Evolutionary conservation across 2,888 invertebrate genomes (phyloP), one percentile per base, ranked within the genome.

Genomic region (Octonoba sinensis): DNA sequence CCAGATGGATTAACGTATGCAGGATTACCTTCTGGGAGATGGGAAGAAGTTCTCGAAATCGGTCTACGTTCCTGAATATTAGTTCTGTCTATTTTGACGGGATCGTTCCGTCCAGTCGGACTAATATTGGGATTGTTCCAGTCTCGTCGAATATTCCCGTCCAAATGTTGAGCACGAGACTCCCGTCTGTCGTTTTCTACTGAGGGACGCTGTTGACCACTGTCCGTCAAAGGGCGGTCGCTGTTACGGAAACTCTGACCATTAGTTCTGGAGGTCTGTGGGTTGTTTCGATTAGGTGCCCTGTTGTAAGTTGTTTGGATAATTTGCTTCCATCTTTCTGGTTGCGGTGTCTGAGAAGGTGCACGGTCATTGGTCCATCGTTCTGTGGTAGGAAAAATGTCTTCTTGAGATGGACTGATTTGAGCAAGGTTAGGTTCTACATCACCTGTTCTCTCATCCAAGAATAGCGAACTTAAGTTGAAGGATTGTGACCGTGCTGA

Each of bases 381-480:
- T 3, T 67, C 67, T 16, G 76, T 72, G 36, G 36, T 11, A 36
- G 36, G n/a, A n/a, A n/a, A n/a, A n/a, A n/a, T n/a, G n/a, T n/a
- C n/a, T n/a, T n/a, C n/a, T n/a, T n/a, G n/a, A n/a, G n/a, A n/a
- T n/a, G n/a, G 36, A 36, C 36, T 36, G 6, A 36, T 8, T 27
- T 71, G 78, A 15, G 83, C 62, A 0, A 82, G 44, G 59, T 84
- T 76, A 11, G 86, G 86, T 71, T 85, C 85, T 15, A 81, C 72
- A 57, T 85, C 85, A 22, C 84, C 84, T 49, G 84, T 83, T 54
- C 85, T 73, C 54, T 86, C 86, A 47, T 86, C 86, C 20, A 85
- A 83, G 62, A 86, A 86, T 12, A 85, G 73, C 1, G 83, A 81
- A 11, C 83, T 83, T 57, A 85, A 84, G 69, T 86, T 86, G 47